Percentiles rank a stretch among this genome's conserved stretches.
Conservation (phyloP, 2,113 vertebrate species). For the Melanotaenia duboulayi region DNA sequence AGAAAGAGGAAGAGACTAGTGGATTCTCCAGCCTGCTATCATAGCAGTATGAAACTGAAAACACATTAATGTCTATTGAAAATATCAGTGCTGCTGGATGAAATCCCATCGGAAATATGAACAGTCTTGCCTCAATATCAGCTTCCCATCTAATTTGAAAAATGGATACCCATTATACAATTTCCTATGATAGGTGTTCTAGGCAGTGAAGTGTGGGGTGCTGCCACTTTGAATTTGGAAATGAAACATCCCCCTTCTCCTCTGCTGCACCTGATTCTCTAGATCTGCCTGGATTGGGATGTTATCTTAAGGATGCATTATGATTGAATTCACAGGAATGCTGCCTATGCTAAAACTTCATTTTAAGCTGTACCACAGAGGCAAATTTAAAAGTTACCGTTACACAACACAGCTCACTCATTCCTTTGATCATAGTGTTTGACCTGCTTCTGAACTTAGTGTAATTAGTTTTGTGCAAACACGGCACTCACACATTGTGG, state of each 20-base stretch:
- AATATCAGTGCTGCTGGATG: slow-evolving; percentile 57
- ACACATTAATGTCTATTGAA: slow-evolving; percentile 70
- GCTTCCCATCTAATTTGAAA: slow-evolving; percentile 78
- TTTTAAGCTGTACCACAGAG: slow-evolving; percentile 31
- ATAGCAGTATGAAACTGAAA: slow-evolving; percentile 55
- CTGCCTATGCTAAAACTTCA: slow-evolving; percentile 45
- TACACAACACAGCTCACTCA: slow-evolving; percentile 22
- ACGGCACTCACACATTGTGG: slow-evolving; percentile 44
- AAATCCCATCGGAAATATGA: slow-evolving; percentile 69
- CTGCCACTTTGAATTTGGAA: slow-evolving; percentile 70
- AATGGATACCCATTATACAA: slow-evolving; percentile 72
- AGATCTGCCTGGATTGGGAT: slow-evolving; percentile 46
- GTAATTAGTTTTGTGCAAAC: slow-evolving; percentile 73
- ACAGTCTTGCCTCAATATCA: slow-evolving; percentile 70
- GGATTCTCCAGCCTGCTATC: slow-evolving; percentile 40
- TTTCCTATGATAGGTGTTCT: slow-evolving; percentile 59
- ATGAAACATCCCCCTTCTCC: slow-evolving; percentile 46
- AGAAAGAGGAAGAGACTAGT: slow-evolving; percentile 23
- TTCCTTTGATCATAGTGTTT: slow-evolving; percentile 55
- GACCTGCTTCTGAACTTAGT: slow-evolving; percentile 61
- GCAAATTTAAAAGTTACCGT: slow-evolving; percentile 21
- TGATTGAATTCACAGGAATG: slow-evolving; percentile 53
- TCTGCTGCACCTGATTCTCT: slow-evolving; percentile 44
- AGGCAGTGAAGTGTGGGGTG: slow-evolving; percentile 39
- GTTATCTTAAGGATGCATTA: slow-evolving; percentile 52